Evolutionary conservation across 2,113 vertebrate genomes (phyloP), one percentile per base, ranked within the genome.

Genomic region (Phoxinus phoxinus): DNA sequence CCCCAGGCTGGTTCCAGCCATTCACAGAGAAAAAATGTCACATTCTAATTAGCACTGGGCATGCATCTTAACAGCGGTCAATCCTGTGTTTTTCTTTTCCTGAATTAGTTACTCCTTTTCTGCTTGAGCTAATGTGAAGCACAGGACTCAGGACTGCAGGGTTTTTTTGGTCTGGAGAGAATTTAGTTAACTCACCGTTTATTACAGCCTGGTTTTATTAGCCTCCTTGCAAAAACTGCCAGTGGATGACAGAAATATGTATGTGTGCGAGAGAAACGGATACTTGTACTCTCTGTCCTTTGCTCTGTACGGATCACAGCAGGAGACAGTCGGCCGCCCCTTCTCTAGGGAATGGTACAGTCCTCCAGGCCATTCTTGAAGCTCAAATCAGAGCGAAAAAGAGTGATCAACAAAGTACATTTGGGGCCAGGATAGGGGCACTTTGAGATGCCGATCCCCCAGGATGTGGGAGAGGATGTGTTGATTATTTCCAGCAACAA

Each of bases 381-480:
- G 90, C 86, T 85, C 86, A 83, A 81, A 85, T 83, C 61, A 77
- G 72, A 79, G 84, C 87, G 87, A 88, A 76, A 86, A 81, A 83
- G 69, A 88, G 85, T 76, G 91, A 85, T 85, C 82, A 81, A 84
- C 76, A 84, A 78, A 80, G 65, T 74, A 30, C 53, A 61, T 51
- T 44, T 59, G n/a, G 81, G 84, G 79, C 25, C 4, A 30, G 21
- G 25, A 89, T 82, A 87, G 82, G 65, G 90, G 90, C 87, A 91
- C 90, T 91, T 83, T 87, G 78, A 92, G 89, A 91, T 83, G 87
- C 87, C 69, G 46, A 88, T 94, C 93, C 93, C 94, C 93, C 91
- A 93, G 93, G 93, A 95, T 94, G 94, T 95, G 94, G 92, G 94
- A 95, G 94, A 95, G 94, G 94, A 95, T 95, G 94, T 95, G 94